These are phyloP conservation scores for Drosophila suzukii DNA, from an alignment of 1,140 invertebrate genomes.

Conservation along the genomic window DNA sequence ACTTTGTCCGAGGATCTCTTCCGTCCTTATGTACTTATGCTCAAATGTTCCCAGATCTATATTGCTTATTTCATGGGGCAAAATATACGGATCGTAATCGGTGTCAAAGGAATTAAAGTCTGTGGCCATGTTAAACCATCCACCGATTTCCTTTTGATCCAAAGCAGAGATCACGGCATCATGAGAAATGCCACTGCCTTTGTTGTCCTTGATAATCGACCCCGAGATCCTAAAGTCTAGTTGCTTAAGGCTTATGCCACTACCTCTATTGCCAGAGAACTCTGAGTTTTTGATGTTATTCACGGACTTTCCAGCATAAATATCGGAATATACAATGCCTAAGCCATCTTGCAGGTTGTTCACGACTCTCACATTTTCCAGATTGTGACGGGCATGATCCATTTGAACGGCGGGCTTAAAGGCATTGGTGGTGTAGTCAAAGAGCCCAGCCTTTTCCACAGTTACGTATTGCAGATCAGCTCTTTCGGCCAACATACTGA, in stretches of 20 bases:
- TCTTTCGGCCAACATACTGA: slow-evolving; percentile 94
- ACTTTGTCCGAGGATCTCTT: slow-evolving; percentile 86
- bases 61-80: slow-evolving; percentile 87
- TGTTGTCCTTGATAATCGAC: slow-evolving; percentile 93
- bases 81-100: slow-evolving; percentile 88
- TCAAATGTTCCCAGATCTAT: slow-evolving; percentile 89
- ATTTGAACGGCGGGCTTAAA: slow-evolving; percentile 98
- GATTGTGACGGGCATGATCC: slow-evolving; percentile 96
- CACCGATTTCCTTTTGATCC: slow-evolving; percentile 95
- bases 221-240: slow-evolving; percentile 92
- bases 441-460: slow-evolving; percentile 95
- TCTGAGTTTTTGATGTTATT: slow-evolving; percentile 95
- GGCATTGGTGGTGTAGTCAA: slow-evolving; percentile 95
- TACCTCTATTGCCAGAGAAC: slow-evolving; percentile 93
- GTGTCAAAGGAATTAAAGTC: slow-evolving; percentile 88
- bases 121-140: slow-evolving; percentile 92
- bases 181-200: slow-evolving; percentile 94
- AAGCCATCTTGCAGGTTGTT: slow-evolving; percentile 95
- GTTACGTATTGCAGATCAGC: slow-evolving; percentile 94
- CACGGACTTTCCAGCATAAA: slow-evolving; percentile 93
- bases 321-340: slow-evolving; percentile 94
- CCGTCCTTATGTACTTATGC: slow-evolving; percentile 91
- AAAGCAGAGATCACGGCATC: slow-evolving; percentile 93
- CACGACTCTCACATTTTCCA: slow-evolving; percentile 92
- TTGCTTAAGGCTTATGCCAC: slow-evolving; percentile 95